Conservation (phyloP, 2,888 invertebrate genomes). For the Dexiosoma caninum region DNA sequence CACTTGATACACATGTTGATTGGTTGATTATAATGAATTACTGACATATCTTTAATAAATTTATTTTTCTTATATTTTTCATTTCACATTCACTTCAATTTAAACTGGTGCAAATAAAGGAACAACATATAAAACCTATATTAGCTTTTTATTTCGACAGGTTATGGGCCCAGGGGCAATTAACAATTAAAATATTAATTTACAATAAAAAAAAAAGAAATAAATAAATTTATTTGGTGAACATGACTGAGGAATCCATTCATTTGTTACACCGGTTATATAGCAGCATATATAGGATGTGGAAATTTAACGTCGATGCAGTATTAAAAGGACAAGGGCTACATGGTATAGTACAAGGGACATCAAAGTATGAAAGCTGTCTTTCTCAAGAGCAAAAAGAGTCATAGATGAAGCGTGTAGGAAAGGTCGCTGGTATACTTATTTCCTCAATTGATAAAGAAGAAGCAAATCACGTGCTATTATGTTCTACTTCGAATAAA, state of each 20-base stretch:
- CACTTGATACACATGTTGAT: too few species aligned
- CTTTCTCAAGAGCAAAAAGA: slow-evolving; percentile 42
- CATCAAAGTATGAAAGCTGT: background rate
- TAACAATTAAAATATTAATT: background rate
- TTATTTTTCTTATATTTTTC: too few species aligned
- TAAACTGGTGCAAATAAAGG: too few species aligned
- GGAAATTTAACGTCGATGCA: slow-evolving; percentile 42
- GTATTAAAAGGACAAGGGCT: slow-evolving; percentile 45
- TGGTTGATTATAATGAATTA: too few species aligned
- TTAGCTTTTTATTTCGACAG: too few species aligned
- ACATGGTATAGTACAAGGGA: slow-evolving; percentile 18
- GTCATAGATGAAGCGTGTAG: slow-evolving; percentile 32
- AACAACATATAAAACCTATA: too few species aligned
- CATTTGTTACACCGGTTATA: slow-evolving; percentile 33
- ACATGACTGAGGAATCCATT: slow-evolving; percentile 41
- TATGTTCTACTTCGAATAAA: slow-evolving; percentile 20
- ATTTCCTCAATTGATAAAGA: slow-evolving; percentile 39
- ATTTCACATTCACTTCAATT: too few species aligned
- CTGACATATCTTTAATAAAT: too few species aligned
- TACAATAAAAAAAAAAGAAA: background rate
- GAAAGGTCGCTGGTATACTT: slow-evolving; percentile 28
- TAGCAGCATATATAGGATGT: slow-evolving; percentile 35
- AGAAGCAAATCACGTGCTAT: slow-evolving; percentile 27
- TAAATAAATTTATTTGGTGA: background rate
- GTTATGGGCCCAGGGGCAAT: background rate